Evolutionary conservation across 2,113 vertebrate genomes (phyloP).

Genomic region (Odontophorus gujanensis): DNA sequence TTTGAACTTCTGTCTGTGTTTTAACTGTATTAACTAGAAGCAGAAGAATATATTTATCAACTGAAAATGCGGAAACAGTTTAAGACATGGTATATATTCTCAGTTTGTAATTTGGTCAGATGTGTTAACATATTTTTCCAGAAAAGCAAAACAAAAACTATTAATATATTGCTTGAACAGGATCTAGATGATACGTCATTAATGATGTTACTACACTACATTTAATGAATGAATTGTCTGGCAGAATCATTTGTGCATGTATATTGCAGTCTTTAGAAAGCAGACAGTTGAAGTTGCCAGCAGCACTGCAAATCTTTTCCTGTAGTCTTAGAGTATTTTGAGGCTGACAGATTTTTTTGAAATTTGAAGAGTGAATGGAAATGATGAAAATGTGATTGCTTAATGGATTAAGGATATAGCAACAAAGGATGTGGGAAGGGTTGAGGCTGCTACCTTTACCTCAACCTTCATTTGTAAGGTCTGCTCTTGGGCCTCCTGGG

Average conservation of each 20-base stretch:
- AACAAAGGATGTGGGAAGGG: not conserved
- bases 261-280: not conserved
- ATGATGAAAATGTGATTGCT: not conserved
- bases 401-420: not conserved
- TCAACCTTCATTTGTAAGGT: not conserved
- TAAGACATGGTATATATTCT: not conserved
- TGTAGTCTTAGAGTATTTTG: not conserved
- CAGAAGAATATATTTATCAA: not conserved
- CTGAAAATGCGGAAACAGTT: not conserved
- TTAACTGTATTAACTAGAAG: not conserved
- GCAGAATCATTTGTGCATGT: not conserved
- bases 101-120: not conserved
- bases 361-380: not conserved
- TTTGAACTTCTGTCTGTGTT: not conserved
- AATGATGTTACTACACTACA: not conserved
- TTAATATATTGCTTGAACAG: not conserved
- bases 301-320: rapidly evolving
- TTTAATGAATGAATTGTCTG: not conserved
- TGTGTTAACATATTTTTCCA: no score
- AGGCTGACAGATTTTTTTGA: not conserved
- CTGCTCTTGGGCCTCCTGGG: not conserved
- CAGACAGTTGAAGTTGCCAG: not conserved
- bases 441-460: not conserved
- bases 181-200: not conserved
- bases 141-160: not conserved